Percentiles rank a stretch among this genome's conserved stretches.
phyloP scores from a whole-genome alignment of 2,797 vertebrate species.

The Mareca penelope region DNA sequence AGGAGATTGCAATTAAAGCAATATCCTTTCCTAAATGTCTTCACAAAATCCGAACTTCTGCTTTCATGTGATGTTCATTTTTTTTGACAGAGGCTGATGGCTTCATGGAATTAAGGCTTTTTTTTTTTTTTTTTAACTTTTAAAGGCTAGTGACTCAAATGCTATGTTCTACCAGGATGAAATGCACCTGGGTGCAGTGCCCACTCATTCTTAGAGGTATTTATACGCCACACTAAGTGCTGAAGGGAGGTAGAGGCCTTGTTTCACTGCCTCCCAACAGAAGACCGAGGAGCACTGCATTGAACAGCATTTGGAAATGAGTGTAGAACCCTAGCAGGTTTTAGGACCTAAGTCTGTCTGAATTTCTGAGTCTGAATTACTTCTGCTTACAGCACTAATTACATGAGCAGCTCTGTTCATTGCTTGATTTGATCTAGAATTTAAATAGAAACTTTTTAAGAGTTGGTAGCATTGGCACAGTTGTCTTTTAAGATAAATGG shows the following conservation, averaged over 20 bases:
- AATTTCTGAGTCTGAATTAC: neutral
- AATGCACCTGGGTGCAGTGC: neutral
- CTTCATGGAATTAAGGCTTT: neutral
- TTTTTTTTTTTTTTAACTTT: too few relatives aligned
- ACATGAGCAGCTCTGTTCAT: neutral
- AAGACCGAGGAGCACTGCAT: neutral
- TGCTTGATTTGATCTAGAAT: neutral
- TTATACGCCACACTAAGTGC: neutral
- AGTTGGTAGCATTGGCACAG: too few relatives aligned
- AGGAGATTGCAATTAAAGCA: neutral
- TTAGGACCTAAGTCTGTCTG: neutral
- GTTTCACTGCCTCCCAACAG: neutral
- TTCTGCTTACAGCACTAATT: neutral
- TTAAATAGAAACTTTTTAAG: neutral
- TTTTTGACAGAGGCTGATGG: neutral
- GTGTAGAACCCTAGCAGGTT: neutral
- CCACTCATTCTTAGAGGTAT: neutral
- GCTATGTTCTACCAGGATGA: neutral
- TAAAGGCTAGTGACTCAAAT: neutral
- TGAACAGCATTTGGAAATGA: neutral
- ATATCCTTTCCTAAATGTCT: neutral
- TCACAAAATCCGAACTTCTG: neutral
- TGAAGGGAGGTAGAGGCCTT: neutral
- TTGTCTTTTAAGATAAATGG: neutral
- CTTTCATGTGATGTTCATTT: neutral